Conservation (phyloP, 2,888 invertebrate genomes). For the Acleris literana region DNA sequence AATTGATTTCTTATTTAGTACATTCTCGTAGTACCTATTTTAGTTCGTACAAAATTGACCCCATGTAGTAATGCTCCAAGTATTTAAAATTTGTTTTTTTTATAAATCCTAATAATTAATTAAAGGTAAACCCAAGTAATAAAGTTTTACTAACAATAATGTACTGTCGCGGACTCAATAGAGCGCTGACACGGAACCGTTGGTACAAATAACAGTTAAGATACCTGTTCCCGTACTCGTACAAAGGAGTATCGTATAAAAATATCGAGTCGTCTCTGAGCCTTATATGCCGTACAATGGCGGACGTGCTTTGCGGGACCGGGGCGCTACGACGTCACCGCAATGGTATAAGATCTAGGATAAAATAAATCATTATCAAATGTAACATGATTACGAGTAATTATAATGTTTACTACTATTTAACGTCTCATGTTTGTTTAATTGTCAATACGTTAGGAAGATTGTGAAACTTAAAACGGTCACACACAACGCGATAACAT, state of each 20-base stretch:
- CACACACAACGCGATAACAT: no score
- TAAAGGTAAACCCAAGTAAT: slow-evolving; percentile 3
- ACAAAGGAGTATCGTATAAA: slow-evolving; percentile 78
- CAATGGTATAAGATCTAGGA: slow-evolving; percentile 1
- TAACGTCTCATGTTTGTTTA: no score
- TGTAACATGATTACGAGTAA: no score
- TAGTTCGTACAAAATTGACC: no score
- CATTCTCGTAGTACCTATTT: no score
- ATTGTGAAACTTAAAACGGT: no score
- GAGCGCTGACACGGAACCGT: slow-evolving; percentile 39
- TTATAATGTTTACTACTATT: no score
- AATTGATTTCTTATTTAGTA: no score
- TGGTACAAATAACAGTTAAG: slow-evolving; percentile 58
- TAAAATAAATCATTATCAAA: neutral
- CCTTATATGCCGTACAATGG: slow-evolving; percentile 81
- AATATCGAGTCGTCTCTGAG: slow-evolving; percentile 70
- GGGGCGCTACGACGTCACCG: slow-evolving; percentile 54
- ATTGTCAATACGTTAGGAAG: no score
- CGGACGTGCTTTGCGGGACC: slow-evolving; percentile 72
- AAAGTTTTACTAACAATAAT: slow-evolving; percentile 16
- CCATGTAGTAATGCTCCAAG: no score
- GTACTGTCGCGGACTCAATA: slow-evolving; percentile 36
- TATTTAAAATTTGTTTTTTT: no score
- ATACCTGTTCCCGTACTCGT: slow-evolving; percentile 45
- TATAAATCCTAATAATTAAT: neutral